Base-by-base conservation (phyloP, 2,113 vertebrate genomes). In the Fulica atra region DNA sequence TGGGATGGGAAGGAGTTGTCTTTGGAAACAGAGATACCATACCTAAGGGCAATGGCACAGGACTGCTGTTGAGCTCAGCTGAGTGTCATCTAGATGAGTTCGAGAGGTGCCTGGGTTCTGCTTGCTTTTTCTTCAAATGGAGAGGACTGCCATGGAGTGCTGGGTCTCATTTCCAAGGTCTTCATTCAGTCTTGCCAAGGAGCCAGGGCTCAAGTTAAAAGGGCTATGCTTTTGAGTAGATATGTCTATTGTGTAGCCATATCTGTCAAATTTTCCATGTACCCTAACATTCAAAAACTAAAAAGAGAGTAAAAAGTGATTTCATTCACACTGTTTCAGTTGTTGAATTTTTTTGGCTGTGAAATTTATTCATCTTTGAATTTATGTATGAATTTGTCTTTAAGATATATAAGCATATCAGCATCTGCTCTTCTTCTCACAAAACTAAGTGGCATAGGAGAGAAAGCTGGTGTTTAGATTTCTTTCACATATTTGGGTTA, bases 221-320 rank as follows among this genome's bases (percentile, higher is more conserved):
- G 11, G 24, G 48, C 56, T 53, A 10, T 40, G 25, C 51, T 87
- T 93, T 36, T 66, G 10, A 73, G 38, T 36, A 54, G 33, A 38
- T 60, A 82, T 53, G 19, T n/a, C 26, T 79, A 2, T 51, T 68
- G 42, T 4, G 9, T 63, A n/a, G 51, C 21, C 0, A 0, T 25
- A n/a, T 59, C 25, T 85, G 35, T 24, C 60, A 70, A 59, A 59
- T 56, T 86, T 86, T 59, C 6, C 20, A 13, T 40, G 16, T 59
- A 57, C 21, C 4, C 15, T 72, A 76, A 60, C 31, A 73, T 50
- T 60, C 14, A 63, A 78, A 81, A 81, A 54, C 28, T 69, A 20
- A 71, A 68, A 63, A 19, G 48, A 53, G 6, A 70, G 85, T 72
- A 48, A 68, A 31, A 93, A 68, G 48, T 46, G 0, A 3, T 73